Evolutionary conservation across 2,113 vertebrate genomes (phyloP), one percentile per base, ranked within the genome.

Genomic region (Ammodytes marinus): DNA sequence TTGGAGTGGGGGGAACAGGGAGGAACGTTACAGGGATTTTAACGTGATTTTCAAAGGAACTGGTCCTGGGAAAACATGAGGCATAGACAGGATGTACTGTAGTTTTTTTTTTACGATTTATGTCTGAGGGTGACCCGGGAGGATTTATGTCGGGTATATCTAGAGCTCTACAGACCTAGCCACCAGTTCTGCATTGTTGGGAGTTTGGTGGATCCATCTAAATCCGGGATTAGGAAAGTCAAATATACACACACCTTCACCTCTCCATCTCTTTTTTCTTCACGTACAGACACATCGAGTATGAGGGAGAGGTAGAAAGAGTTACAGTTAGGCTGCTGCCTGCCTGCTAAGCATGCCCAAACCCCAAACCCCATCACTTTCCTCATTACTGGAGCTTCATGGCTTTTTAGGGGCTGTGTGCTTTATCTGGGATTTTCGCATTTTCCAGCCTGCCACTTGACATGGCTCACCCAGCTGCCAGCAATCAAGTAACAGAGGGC

Each of bases 361-460:
- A 86, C 82, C 89, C 84, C 63, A 86, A 88, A 91, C 88, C 78
- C 85, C 91, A 92, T 94, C 93, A 89, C 92, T 93, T 93, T 92
- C 85, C 92, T 94, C 90, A 95, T 94, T 94, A 94, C 92, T 84
- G 77, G 75, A 85, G 89, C 86, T 93, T 93, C 91, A 92, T 94
- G 92, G 92, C 87, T 93, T 91, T 92, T 91, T 88, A 90, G 82
- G 27, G 83, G 86, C 88, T 94, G 83, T 89, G 85, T 81, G 82
- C 91, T 94, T 94, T 95, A 95, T 94, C 94, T 89, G 87, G 92
- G 92, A 92, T 95, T 95, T 27, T 95, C 88, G 94, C 90, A 92
- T 93, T 93, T 92, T 84, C 85, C 83, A 90, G 90, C 80, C 85
- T 84, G 82, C 90, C 89, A 91, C 89, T 95, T 91, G 89, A 94